phyloP scores from a whole-genome alignment of 2,888 invertebrate species.

The Thalpophila matura region DNA sequence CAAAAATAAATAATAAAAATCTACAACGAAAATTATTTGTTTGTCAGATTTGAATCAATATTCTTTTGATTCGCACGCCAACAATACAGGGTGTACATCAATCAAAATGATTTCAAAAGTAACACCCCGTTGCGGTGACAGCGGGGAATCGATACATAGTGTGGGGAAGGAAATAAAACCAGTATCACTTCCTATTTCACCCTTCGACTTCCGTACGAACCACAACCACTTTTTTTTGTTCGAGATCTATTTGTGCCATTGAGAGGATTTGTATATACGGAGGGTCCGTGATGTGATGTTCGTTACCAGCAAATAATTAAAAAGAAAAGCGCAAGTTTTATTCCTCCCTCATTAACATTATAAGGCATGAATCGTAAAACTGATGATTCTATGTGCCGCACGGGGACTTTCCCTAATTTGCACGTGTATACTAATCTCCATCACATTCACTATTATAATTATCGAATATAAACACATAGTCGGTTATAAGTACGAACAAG shows the following conservation, averaged over 20 bases:
- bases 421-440: slow-evolving; percentile 43
- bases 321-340: slow-evolving; percentile 38
- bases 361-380: slow-evolving; percentile 36
- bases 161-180: slow-evolving; percentile 84
- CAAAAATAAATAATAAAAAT: slow-evolving; percentile 52
- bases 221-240: slow-evolving; percentile 62
- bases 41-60: slow-evolving; percentile 68
- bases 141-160: slow-evolving; percentile 80
- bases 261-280: slow-evolving; percentile 23
- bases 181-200: slow-evolving; percentile 84
- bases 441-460: slow-evolving; percentile 31
- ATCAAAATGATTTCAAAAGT: slow-evolving; percentile 80
- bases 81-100: slow-evolving; percentile 79
- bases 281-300: not conserved
- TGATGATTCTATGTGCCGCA: slow-evolving; percentile 13
- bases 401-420: slow-evolving; percentile 55
- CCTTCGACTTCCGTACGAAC: slow-evolving; percentile 75
- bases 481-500: slow-evolving; percentile 29
- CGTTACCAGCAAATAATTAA: slow-evolving; percentile 25
- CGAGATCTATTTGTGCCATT: slow-evolving; percentile 57
- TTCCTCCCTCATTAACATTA: slow-evolving; percentile 40
- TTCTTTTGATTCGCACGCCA: slow-evolving; percentile 69
- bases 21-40: slow-evolving; percentile 57
- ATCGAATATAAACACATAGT: slow-evolving; percentile 32
- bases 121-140: slow-evolving; percentile 81